phyloP scores from a whole-genome alignment of 2,113 vertebrate genomes.

The Aegotheles bennettii region DNA sequence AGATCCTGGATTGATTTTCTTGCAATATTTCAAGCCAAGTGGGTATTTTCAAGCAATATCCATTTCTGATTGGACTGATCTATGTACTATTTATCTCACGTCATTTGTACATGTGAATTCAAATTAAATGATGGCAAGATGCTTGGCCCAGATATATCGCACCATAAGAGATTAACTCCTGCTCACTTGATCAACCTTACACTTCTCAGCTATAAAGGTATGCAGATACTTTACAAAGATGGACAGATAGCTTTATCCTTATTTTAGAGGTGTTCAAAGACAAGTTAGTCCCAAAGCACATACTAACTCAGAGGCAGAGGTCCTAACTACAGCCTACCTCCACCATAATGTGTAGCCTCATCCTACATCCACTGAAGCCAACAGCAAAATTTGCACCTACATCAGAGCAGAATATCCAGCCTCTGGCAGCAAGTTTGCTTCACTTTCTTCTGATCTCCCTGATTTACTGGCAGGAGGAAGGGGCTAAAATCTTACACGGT shows the following conservation, averaged over 20 bases:
- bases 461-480: neutral
- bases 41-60: neutral
- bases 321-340: neutral
- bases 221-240: neutral
- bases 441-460: neutral
- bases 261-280: neutral
- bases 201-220: neutral
- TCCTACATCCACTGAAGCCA: neutral
- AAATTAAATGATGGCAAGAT: neutral
- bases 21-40: neutral
- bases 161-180: neutral
- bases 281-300: neutral
- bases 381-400: neutral
- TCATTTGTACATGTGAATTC: neutral
- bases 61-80: neutral
- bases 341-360: accelerated
- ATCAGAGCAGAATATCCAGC: neutral
- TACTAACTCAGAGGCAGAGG: neutral
- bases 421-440: neutral
- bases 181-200: neutral
- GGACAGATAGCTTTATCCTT: neutral
- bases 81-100: neutral
- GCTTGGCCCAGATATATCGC: neutral
- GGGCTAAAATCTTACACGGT: neutral
- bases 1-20: neutral